A percentile compares a stretch with the other conserved stretches of the same genome.
phyloP scores from a whole-genome alignment of 1,140 invertebrate species.

The Pachyrhynchus sulphureomaculatus region DNA sequence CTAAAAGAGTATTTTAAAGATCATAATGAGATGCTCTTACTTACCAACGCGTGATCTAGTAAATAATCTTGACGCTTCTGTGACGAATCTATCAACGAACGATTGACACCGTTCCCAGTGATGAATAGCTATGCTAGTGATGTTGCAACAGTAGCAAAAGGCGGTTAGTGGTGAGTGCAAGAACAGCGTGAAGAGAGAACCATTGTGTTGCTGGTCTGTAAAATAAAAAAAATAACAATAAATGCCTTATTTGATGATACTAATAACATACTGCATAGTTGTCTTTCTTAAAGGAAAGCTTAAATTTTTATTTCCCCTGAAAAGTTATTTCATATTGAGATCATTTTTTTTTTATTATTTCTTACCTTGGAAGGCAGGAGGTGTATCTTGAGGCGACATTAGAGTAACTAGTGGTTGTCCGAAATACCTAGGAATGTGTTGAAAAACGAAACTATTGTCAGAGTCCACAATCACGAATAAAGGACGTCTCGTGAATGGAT shows the following conservation, averaged over 20 bases:
- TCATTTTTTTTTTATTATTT: too few relatives aligned
- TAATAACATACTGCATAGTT: too few relatives aligned
- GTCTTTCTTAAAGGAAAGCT: too few relatives aligned
- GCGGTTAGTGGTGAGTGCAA: slow-evolving; percentile 91
- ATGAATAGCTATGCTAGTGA: slow-evolving; percentile 79
- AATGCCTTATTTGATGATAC: not conserved
- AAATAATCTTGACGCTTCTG: slow-evolving; percentile 82
- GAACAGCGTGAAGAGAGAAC: slow-evolving; percentile 93
- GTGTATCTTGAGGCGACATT: slow-evolving; percentile 90
- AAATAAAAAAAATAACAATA: slow-evolving; percentile 7
- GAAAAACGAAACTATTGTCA: slow-evolving; percentile 93
- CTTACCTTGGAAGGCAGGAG: slow-evolving; percentile 77
- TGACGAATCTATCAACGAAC: slow-evolving; percentile 86
- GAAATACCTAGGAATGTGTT: slow-evolving; percentile 89
- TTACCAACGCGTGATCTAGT: slow-evolving; percentile 81
- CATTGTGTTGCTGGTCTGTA: slow-evolving; percentile 86
- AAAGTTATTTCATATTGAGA: too few relatives aligned
- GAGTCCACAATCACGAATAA: slow-evolving; percentile 93
- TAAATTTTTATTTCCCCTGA: too few relatives aligned
- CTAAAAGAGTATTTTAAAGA: too few relatives aligned
- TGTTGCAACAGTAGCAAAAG: slow-evolving; percentile 89
- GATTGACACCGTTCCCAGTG: slow-evolving; percentile 90
- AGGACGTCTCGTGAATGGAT: slow-evolving; percentile 88
- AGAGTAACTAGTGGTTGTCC: slow-evolving; percentile 92
- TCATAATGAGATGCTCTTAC: too few relatives aligned